A percentile compares a stretch with the other conserved stretches of the same genome.
Conservation (phyloP, 2,113 vertebrate genomes). For the Pseudopodoces humilis region DNA sequence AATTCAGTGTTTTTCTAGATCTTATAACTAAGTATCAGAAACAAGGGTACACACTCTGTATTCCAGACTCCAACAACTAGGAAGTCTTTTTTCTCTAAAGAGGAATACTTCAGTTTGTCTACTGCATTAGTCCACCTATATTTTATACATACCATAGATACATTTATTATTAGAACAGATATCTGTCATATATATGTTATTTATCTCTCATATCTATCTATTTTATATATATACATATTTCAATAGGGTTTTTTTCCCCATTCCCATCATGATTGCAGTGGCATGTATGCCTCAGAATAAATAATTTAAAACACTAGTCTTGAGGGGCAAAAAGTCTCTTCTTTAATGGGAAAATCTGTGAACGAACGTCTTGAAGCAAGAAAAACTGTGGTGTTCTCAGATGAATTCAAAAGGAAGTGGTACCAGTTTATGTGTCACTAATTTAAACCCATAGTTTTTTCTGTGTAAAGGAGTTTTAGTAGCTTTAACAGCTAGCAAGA, state of each 20-base stretch:
- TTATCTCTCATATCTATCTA: background rate
- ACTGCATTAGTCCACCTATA: background rate
- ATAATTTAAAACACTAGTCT: slow-evolving; percentile 17
- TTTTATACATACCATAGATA: background rate
- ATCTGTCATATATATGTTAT: background rate
- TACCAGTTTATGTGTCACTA: slow-evolving; percentile 17
- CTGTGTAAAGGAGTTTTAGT: slow-evolving; percentile 17
- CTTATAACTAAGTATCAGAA: too few species aligned
- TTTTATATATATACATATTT: background rate
- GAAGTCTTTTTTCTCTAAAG: background rate
- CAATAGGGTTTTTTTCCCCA: background rate
- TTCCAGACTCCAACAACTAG: too few species aligned
- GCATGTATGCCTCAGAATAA: background rate
- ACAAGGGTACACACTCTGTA: too few species aligned
- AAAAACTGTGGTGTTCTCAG: slow-evolving; percentile 5
- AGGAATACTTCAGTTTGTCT: background rate
- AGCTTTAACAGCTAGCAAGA: slow-evolving; percentile 32
- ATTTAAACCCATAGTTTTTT: slow-evolving; percentile 29
- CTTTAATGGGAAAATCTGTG: slow-evolving; percentile 52
- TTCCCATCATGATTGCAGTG: background rate
- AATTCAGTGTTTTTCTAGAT: too few species aligned
- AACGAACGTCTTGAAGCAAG: slow-evolving; percentile 44
- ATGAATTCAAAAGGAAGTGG: background rate
- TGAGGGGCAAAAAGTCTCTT: background rate
- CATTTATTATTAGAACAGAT: background rate